phyloP scores from a whole-genome alignment of 1,140 invertebrate species.

The Potamilus streckersoni region DNA sequence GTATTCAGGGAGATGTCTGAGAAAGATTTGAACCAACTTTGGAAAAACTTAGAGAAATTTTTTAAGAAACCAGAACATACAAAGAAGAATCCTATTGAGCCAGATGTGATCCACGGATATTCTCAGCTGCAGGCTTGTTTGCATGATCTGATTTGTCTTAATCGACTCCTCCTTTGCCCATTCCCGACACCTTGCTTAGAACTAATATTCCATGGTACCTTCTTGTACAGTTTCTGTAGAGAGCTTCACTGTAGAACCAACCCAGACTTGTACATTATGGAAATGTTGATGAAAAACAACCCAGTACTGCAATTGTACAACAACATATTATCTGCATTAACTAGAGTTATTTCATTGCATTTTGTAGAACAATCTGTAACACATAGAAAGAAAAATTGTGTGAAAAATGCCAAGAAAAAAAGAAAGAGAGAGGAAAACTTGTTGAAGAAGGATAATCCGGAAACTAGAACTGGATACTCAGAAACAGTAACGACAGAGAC shows the following conservation, averaged over 20 bases:
- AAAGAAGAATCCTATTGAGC: conserved; percentile 39
- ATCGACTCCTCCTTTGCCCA: conserved; percentile 51
- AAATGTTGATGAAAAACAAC: conserved; percentile 14
- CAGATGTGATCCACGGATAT: conserved; percentile 50
- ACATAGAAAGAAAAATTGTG: conserved; percentile 1
- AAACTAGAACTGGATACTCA: neutral
- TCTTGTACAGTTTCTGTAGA: conserved; percentile 20
- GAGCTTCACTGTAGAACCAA: conserved; percentile 13
- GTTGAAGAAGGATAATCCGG: neutral
- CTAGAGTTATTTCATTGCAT: neutral
- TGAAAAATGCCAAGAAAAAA: conserved; percentile 2
- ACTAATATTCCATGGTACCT: conserved; percentile 20
- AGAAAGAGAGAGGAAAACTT: neutral
- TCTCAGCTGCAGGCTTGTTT: conserved; percentile 58
- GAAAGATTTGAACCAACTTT: conserved; percentile 19
- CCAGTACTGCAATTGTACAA: conserved; percentile 9
- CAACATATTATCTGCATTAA: neutral
- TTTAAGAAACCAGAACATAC: conserved; percentile 38
- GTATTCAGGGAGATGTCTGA: conserved; percentile 1
- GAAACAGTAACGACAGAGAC: neutral
- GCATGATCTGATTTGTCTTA: conserved; percentile 43
- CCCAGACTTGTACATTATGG: conserved; percentile 8
- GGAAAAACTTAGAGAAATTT: conserved; percentile 45
- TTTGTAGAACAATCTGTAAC: neutral
- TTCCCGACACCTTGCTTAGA: conserved; percentile 13